Base-by-base conservation (phyloP, 2,113 vertebrate species). In the Platysternon megacephalum region DNA sequence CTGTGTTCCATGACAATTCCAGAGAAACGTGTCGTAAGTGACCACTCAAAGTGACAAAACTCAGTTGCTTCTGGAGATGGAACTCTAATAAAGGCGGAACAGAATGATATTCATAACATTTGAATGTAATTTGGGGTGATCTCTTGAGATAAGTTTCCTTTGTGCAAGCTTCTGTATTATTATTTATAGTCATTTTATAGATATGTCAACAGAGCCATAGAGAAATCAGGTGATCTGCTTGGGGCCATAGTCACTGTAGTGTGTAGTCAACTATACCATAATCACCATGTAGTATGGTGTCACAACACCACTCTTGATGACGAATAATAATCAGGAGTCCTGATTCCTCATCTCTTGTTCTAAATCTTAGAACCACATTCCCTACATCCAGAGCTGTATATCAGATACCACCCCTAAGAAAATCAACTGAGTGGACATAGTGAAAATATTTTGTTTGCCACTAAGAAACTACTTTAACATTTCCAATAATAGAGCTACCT, bases 381-480 rank as follows among this genome's bases (percentile, higher is more conserved):
- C 93, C 82, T 86, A 91, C 85, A 89, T 92, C 49, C 61, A 4
- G 83, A 90, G 86, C 91, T 83, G 81, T 92, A 93, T 85, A 91
- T 97, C 92, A 94, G 93, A 89, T 96, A 92, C 96, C 94, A 95
- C 93, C 97, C 93, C 89, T 81, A 82, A 82, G 85, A 82, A 76
- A 79, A 88, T 83, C 42, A 86, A 97, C 94, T 95, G 95, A 94
- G 89, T 95, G 89, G 82, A 94, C 95, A 94, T 87, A 95, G 79
- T 88, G 96, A 97, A 96, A 97, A 94, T 95, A 97, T 97, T 97
- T 97, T 96, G 93, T 96, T 95, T 97, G 96, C 96, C 92, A 95
- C 96, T 97, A 96, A 97, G 92, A 97, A 97, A 97, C 94, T 17
- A 95, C 92, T 96, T 95, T 96, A 97, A 96, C 96, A 97, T 97